Percentiles rank a stretch among this genome's conserved stretches.
These are phyloP conservation scores for Amblyteles armatorius DNA, from an alignment of 2,888 invertebrate species.

Conservation along the genomic window DNA sequence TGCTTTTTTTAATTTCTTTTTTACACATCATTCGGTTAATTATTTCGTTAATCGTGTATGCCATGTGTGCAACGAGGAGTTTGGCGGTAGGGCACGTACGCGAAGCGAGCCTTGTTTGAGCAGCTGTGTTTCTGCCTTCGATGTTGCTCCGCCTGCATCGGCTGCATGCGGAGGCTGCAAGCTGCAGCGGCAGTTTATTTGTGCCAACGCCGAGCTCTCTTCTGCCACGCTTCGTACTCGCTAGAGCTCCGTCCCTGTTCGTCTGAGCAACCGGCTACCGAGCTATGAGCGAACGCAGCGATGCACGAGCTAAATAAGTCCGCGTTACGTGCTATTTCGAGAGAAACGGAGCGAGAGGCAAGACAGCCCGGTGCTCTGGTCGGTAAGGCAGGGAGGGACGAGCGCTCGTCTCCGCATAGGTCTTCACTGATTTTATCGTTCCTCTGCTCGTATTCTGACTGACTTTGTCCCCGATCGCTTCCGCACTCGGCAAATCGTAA, in stretches of 20 bases:
- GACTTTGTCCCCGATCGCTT: slow-evolving; percentile 10
- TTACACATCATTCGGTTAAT: slow-evolving; percentile 28
- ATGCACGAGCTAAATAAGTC: slow-evolving; percentile 71
- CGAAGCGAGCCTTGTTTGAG: slow-evolving; percentile 70
- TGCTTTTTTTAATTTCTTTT: slow-evolving; percentile 25
- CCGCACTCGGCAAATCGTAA: too few species aligned
- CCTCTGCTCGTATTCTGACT: not conserved
- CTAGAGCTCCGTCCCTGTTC: slow-evolving; percentile 30
- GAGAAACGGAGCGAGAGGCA: slow-evolving; percentile 66
- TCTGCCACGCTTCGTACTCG: slow-evolving; percentile 38
- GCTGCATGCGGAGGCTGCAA: slow-evolving; percentile 48
- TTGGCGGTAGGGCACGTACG: slow-evolving; percentile 50
- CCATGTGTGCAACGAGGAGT: slow-evolving; percentile 37
- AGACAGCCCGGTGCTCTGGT: slow-evolving; percentile 57
- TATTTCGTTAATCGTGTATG: slow-evolving; percentile 45
- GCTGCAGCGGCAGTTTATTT: slow-evolving; percentile 69
- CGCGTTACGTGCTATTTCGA: slow-evolving; percentile 72
- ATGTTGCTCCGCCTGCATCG: slow-evolving; percentile 40
- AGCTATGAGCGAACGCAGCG: slow-evolving; percentile 65
- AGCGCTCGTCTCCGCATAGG: slow-evolving; percentile 37
- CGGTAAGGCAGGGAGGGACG: not conserved
- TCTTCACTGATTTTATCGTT: slow-evolving; percentile 11
- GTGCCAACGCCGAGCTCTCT: slow-evolving; percentile 61
- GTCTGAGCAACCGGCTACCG: slow-evolving; percentile 52
- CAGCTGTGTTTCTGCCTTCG: slow-evolving; percentile 69